Evolutionary conservation across 2,797 vertebrate genomes (phyloP), one percentile per base, ranked within the genome.

Genomic region (Smutsia temminckii): DNA sequence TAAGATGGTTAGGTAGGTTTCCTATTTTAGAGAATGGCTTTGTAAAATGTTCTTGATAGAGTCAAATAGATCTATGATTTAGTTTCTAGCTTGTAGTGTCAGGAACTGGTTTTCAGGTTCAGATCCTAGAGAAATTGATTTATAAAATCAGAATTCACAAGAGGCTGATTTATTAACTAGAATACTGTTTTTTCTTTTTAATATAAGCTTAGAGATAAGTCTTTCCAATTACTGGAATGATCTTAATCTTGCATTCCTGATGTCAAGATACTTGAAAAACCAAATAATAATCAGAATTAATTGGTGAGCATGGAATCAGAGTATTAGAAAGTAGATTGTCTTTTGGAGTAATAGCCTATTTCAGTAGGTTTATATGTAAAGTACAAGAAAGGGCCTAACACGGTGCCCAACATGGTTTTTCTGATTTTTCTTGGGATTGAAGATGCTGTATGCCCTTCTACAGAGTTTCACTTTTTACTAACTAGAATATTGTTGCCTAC

Each of bases 1-100:
- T 80, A 85, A 92, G 69, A 92, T 89, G 61, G 13, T 75, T n/a
- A 80, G 61, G 5, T 85, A 79, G n/a, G 79, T 92, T 92, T 83
- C 64, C 37, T 75, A 5, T 95, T 89, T 92, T 8, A 89, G 23
- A 32, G 12, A 53, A 61, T 17, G 21, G 25, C 42, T 96, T 84
- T 32, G 21, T 75, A 80, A 85, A 77, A 12, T 89, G n/a, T 92
- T 77, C n/a, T 90, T 89, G 69, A 34, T 74, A 72, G 79, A 71
- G 69, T 92, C 18, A 80, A 75, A 61, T 34, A 85, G 14, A 89
- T 55, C 25, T 89, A 17, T 95, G 95, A 81, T 75, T 61, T 92
- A 75, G 51, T 61, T 55, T 89, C 3, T 63, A 51, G 27, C 29
- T 94, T 78, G 27, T 16, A 79, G 51, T 87, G 85, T 92, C 27